Conservation (phyloP, 2,113 vertebrate species). For the Galemys pyrenaicus region DNA sequence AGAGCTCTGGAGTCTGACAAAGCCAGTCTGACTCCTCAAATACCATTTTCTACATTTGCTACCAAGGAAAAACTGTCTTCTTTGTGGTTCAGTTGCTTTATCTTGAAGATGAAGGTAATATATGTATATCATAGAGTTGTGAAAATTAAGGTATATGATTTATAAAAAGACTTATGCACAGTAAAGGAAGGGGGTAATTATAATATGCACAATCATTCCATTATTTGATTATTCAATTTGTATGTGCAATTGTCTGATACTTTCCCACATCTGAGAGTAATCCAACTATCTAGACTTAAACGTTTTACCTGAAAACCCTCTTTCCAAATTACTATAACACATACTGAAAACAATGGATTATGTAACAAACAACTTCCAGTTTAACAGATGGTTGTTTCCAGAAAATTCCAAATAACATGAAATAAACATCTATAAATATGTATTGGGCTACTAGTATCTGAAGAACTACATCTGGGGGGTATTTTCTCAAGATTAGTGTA, state of each 20-base stretch:
- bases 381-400: background rate
- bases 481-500: background rate
- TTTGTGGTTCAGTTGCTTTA: background rate
- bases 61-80: background rate
- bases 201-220: background rate
- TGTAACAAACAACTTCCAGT: background rate
- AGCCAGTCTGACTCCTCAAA: background rate
- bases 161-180: background rate
- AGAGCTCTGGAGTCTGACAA: background rate
- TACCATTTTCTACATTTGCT: background rate
- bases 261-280: background rate
- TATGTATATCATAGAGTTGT: background rate
- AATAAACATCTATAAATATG: background rate
- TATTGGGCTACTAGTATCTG: background rate
- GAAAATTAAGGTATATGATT: background rate
- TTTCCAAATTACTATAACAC: background rate
- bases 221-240: slow-evolving; percentile 31
- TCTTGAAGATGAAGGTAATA: background rate
- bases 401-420: background rate
- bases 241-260: background rate
- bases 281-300: background rate
- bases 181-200: background rate
- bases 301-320: background rate
- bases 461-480: background rate
- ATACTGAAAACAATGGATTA: background rate